A percentile compares a stretch with the other conserved stretches of the same genome.
phyloP scores from a whole-genome alignment of 2,888 invertebrate species.

The Tetropium fuscum region DNA sequence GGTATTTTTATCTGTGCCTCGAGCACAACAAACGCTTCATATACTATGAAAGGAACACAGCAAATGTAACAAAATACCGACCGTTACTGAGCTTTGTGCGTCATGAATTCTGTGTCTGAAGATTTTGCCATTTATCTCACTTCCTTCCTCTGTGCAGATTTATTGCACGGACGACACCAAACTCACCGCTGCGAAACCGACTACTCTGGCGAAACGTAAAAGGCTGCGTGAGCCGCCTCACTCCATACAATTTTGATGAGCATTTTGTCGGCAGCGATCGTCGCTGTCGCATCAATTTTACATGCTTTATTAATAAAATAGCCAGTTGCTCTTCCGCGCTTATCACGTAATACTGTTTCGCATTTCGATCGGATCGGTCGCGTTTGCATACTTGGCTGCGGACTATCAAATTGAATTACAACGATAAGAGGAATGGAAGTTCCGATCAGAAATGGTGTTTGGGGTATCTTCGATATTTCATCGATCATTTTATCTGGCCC shows the following conservation, averaged over 20 bases:
- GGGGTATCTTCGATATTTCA: no score
- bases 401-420: background rate
- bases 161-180: background rate
- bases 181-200: slow-evolving; percentile 1
- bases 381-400: slow-evolving; percentile 12
- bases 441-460: slow-evolving; percentile 1
- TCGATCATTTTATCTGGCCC: no score
- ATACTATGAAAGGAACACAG: no score
- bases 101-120: no score
- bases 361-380: slow-evolving; percentile 6
- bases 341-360: slow-evolving; percentile 36
- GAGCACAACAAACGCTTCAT: no score
- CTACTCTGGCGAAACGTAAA: background rate
- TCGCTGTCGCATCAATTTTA: slow-evolving; percentile 39
- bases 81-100: no score
- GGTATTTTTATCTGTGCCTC: no score
- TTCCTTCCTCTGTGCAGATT: slow-evolving; percentile 6
- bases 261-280: slow-evolving; percentile 38
- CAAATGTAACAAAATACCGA: no score
- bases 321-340: slow-evolving; percentile 31
- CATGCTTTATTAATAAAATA: slow-evolving; percentile 42
- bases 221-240: slow-evolving; percentile 14
- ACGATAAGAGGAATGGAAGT: background rate
- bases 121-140: no score
- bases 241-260: slow-evolving; percentile 45